Base-by-base conservation (phyloP, 2,797 vertebrate species). In the Sebastes glaucus region DNA sequence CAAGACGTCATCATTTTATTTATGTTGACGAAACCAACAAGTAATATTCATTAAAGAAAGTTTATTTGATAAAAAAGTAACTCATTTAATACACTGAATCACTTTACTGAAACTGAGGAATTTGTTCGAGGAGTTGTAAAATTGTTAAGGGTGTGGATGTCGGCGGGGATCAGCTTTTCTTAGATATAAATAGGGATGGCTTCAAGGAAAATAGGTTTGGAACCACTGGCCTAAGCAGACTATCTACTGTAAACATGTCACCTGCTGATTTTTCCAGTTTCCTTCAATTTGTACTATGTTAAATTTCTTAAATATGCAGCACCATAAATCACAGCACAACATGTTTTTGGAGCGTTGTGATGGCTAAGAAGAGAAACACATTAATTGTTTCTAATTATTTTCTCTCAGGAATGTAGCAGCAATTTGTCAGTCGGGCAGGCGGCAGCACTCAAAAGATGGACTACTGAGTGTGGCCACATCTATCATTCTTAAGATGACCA, bases 401-500 rank as follows among this genome's bases (percentile, higher is more conserved):
- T 73, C 83, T 90, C 88, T 88, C 13, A 82, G 81, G 75, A 83
- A 79, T 81, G 63, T 82, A 63, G 81, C 28, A 27, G 72, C 56
- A 66, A 79, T 90, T 78, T 87, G 56, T 89, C 80, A 88, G 81
- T 35, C 1, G 75, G 78, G 65, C 80, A 86, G 77, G 66, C 32
- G 4, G 71, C 62, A 23, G 66, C 53, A 75, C 63, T 80, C 59
- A 70, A 72, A 87, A 87, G 86, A 92, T 85, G 77, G 72, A 88
- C 81, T 74, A 23, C 80, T 86, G 76, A 74, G 69, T 63, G 55
- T 56, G 69, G 60, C 69, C 59, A 6, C 78, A 92, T 92, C 81
- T 67, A 83, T 90, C 87, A 89, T 92, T 91, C 83, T 74, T 86
- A 79, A 81, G 85, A 89, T 87, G 85, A 89, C 87, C 78, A 81